Evolutionary conservation across 2,113 vertebrate genomes (phyloP).

Genomic region (Taxidea taxus): DNA sequence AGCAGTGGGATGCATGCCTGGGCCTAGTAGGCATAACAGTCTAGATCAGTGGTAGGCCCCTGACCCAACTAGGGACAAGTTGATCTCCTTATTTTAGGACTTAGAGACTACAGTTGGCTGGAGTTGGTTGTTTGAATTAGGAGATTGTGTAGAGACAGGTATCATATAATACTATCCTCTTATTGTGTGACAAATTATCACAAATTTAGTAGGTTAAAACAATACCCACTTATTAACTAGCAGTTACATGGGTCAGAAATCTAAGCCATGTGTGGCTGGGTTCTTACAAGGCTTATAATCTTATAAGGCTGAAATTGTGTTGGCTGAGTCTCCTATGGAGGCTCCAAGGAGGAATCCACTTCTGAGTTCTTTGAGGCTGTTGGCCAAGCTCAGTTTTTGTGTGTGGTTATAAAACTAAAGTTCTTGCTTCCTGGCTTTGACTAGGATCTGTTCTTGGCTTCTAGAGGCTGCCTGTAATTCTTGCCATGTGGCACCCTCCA

Average conservation of each 20-base stretch:
- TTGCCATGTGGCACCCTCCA: neutral
- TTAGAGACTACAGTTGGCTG: neutral
- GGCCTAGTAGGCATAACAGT: neutral
- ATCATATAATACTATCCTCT: neutral
- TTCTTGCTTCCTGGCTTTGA: neutral
- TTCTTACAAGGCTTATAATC: neutral
- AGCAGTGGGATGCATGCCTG: neutral
- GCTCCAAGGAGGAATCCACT: neutral
- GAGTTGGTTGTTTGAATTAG: neutral
- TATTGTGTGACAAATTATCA: neutral
- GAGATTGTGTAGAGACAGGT: neutral
- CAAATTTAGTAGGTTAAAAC: neutral
- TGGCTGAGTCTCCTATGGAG: neutral
- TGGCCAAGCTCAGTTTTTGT: neutral
- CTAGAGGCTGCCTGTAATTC: neutral
- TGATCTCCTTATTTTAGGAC: neutral
- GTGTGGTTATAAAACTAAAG: neutral
- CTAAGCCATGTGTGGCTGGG: neutral
- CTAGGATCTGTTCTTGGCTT: neutral
- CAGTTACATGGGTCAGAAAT: neutral
- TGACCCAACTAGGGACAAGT: neutral
- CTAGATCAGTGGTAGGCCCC: neutral
- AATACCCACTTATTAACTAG: neutral
- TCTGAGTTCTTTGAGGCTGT: neutral
- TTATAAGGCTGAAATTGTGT: neutral